Base-by-base conservation (phyloP, 1,140 invertebrate genomes). In the Amphibalanus amphitrite region DNA sequence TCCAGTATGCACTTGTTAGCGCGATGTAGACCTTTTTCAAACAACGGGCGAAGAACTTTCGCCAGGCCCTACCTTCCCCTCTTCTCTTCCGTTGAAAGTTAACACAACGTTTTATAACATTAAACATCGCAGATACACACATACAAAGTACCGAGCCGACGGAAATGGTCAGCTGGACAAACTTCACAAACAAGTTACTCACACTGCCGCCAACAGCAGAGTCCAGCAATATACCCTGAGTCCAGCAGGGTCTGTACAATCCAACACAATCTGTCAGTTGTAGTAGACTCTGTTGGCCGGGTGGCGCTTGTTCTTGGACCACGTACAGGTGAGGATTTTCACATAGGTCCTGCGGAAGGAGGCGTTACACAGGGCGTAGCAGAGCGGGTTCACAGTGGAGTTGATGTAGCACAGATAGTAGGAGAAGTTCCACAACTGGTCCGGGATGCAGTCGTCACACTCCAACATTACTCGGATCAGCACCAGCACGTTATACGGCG, bases 331-430 rank as follows among this genome's bases (percentile, higher is more conserved):
- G 72, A 99, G 85, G 79, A 99, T 98, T 75, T 93, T 85, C 47
- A 95, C 87, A 81, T 98, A 99, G 71, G 97, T 98, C 81, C 91
- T 85, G 76, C 96, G 86, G 80, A 98, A 99, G 69, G 93, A 92
- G 70, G 93, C 93, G 82, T 99, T 99, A 79, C 95, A 98, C 78
- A 98, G 86, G 8, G 93, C 93, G 81, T 97, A 98, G 67, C 86
- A 85, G 72, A 87, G 77, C 15, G 84, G 84, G 76, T 85, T 87
- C 75, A 98, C 92, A 29, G 95, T 98, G 75, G 93, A 97, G 82
- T 99, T 99, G 76, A 99, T 95, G 82, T 99, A 99, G 83, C 97
- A 99, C 78, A 99, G 85, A 78, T 95, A 98, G 82, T 99, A 99
- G 81, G 95, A 91, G 81, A 97, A 94, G 77, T 95, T 91, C 92